phyloP scores from a whole-genome alignment of 2,888 invertebrate genomes.

The Eurytoma adleriae region DNA sequence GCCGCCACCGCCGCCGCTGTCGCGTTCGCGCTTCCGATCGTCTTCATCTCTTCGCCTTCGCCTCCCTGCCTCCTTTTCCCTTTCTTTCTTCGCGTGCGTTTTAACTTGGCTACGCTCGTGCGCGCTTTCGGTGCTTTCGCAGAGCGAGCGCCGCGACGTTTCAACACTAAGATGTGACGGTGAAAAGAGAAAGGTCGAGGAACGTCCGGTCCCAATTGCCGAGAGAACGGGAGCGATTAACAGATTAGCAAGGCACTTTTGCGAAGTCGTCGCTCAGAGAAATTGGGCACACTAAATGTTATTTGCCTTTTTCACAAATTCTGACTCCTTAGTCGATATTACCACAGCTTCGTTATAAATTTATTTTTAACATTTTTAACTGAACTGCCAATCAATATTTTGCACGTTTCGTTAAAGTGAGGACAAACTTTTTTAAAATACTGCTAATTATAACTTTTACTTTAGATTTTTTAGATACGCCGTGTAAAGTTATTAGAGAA shows the following conservation, averaged over 20 bases:
- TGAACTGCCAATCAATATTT: too few relatives aligned
- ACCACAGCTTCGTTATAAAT: too few relatives aligned
- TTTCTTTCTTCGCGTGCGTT: conserved; percentile 48
- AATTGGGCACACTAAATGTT: not conserved
- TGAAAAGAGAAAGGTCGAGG: conserved; percentile 17
- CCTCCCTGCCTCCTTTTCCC: conserved; percentile 53
- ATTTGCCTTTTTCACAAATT: too few relatives aligned
- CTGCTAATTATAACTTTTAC: too few relatives aligned
- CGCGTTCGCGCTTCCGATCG: not conserved
- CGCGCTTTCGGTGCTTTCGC: not conserved
- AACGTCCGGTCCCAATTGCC: not conserved
- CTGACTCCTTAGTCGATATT: too few relatives aligned
- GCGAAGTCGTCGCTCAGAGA: not conserved
- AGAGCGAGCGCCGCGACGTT: not conserved
- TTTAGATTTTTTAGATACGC: too few relatives aligned
- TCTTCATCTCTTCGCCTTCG: conserved; percentile 39
- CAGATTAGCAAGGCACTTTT: conserved; percentile 16
- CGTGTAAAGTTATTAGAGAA: too few relatives aligned
- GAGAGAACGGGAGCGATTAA: conserved; percentile 23
- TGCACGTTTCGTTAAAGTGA: too few relatives aligned
- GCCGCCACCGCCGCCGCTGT: too few relatives aligned
- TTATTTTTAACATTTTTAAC: too few relatives aligned
- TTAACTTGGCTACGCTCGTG: not conserved
- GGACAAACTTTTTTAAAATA: too few relatives aligned
- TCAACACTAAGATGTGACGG: not conserved